Evolutionary conservation across 2,888 invertebrate species (phyloP), one percentile per base, ranked within the genome.

Genomic region (Cryptocheilus praepositus): DNA sequence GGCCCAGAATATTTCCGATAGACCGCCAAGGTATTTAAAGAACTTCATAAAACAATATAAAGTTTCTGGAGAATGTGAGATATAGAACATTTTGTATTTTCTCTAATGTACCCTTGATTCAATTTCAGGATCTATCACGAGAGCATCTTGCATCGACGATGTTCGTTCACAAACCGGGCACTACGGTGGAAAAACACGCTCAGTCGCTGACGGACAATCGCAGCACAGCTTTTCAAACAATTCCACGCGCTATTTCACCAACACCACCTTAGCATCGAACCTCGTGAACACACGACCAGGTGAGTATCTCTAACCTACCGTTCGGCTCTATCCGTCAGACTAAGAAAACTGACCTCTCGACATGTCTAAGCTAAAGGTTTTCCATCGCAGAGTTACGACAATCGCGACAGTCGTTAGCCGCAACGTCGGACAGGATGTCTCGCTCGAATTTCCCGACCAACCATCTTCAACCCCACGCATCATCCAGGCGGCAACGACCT

Each of bases 161-260:
- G 91, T 95, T 87, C 92, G 95, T 73, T 92, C 92, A 81, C 86
- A 89, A 61, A 90, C 91, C 44, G 91, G 92, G 80, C 94, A 95
- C 83, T 94, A 94, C 74, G 92, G 93, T 72, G 93, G 94, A 89
- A 92, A 89, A 87, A 85, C 90, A 52, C 92, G 95, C 83, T 95
- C 95, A 71, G 92, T 95, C 79, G 96, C 95, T 70, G 96, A 96
- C 87, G 96, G 96, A 70, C 96, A 96, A 89, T 96, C 96, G 64
- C 96, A 96, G 87, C 95, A 96, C 88, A 95, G 96, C 86, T 96
- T 95, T 89, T 94, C 95, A 67, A 95, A 95, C 85, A 92, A 93
- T 83, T 95, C 95, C 53, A 94, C 93, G 81, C 92, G 95, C 83
- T 95, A 95, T 85, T 90, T 93, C 80, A 90, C 91, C 68, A 91